These are phyloP conservation scores for Sebastes flavidus DNA, from an alignment of 2,797 vertebrate genomes.

Conservation along the genomic window DNA sequence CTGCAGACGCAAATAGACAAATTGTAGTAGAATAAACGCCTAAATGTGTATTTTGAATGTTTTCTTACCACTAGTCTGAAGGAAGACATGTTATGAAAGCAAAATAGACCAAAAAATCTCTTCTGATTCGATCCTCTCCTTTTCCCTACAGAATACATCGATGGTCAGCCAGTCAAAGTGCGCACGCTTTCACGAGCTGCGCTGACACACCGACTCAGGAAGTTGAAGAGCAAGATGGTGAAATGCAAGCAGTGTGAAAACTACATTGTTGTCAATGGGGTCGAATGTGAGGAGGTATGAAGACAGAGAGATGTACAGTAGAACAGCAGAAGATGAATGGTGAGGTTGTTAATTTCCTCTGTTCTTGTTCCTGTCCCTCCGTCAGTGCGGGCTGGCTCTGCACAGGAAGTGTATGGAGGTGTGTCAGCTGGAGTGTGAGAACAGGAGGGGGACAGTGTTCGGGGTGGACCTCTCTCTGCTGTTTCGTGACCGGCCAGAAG, in stretches of 20 bases:
- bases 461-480: conserved; percentile 85
- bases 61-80: too few species aligned
- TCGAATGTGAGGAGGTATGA: conserved; percentile 94
- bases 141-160: conserved; percentile 62
- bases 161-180: conserved; percentile 72
- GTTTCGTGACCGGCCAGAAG: conserved; percentile 80
- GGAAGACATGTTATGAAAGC: too few species aligned
- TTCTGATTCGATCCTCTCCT: neutral
- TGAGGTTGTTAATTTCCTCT: neutral
- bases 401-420: conserved; percentile 95
- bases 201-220: conserved; percentile 87
- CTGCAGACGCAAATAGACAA: too few species aligned
- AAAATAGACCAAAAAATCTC: too few species aligned
- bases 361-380: neutral
- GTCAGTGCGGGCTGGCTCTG: conserved; percentile 88
- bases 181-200: conserved; percentile 84
- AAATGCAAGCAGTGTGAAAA: conserved; percentile 94
- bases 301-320: neutral
- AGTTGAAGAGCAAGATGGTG: conserved; percentile 88
- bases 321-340: neutral
- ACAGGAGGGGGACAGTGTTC: conserved; percentile 84
- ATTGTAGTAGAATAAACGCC: too few species aligned
- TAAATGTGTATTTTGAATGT: too few species aligned
- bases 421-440: conserved; percentile 89
- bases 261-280: conserved; percentile 90